phyloP scores from a whole-genome alignment of 2,797 vertebrate genomes.

The Erpetoichthys calabaricus region DNA sequence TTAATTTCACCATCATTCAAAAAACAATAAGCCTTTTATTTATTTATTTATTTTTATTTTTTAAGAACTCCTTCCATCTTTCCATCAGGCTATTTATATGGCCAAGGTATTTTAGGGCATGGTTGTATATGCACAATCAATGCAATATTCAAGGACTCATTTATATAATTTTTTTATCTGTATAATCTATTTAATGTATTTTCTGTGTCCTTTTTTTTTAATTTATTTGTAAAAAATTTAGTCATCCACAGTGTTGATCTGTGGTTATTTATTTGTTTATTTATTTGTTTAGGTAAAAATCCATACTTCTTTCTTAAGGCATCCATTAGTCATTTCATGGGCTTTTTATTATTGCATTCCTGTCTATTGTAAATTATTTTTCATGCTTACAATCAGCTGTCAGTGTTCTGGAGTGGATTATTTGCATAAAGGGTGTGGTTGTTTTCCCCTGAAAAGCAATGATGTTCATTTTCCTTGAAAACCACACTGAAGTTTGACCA shows the following conservation, averaged over 20 bases:
- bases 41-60: too few species aligned
- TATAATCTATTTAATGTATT: slow-evolving; percentile 60
- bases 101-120: slow-evolving; percentile 56
- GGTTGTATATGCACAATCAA: slow-evolving; percentile 88
- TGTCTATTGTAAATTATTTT: slow-evolving; percentile 36
- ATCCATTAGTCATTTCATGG: slow-evolving; percentile 38
- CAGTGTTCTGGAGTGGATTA: slow-evolving; percentile 43
- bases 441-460: slow-evolving; percentile 50
- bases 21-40: slow-evolving; percentile 39
- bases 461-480: slow-evolving; percentile 31
- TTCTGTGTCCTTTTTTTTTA: slow-evolving; percentile 47
- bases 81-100: slow-evolving; percentile 57
- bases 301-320: slow-evolving; percentile 36
- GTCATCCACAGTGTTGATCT: slow-evolving; percentile 58
- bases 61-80: slow-evolving; percentile 16
- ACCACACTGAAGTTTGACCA: slow-evolving; percentile 5
- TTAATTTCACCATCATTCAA: slow-evolving; percentile 14
- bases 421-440: slow-evolving; percentile 54
- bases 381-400: slow-evolving; percentile 25
- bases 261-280: slow-evolving; percentile 98
- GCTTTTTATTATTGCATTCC: slow-evolving; percentile 61
- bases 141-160: slow-evolving; percentile 77
- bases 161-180: slow-evolving; percentile 44
- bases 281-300: slow-evolving; percentile 62
- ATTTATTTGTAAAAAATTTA: slow-evolving; percentile 80